Evolutionary conservation across 2,113 vertebrate species (phyloP).

Genomic region (Triplophysa dalaica): DNA sequence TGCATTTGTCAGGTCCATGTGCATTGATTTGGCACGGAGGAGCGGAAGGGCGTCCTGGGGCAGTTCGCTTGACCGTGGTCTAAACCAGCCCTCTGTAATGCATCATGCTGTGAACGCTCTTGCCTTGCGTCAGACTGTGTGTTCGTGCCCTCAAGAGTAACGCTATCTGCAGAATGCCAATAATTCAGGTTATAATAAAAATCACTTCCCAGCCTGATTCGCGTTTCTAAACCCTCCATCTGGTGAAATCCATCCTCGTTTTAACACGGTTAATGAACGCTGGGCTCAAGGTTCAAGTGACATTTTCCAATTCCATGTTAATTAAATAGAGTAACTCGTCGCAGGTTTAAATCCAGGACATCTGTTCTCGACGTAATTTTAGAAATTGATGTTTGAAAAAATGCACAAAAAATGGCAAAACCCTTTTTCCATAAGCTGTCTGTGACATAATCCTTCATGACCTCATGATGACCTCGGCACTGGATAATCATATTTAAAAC

Average conservation of each 20-base stretch:
- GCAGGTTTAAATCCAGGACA: conserved; percentile 27
- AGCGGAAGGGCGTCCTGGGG: background rate
- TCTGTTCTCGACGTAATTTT: conserved; percentile 25
- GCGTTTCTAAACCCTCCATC: conserved; percentile 49
- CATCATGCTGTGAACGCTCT: background rate
- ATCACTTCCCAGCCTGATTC: conserved; percentile 53
- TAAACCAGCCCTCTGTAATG: background rate
- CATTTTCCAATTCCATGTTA: conserved; percentile 49
- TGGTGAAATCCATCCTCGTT: conserved; percentile 42
- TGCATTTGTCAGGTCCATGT: background rate
- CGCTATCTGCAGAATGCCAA: conserved; percentile 57
- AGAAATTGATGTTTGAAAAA: background rate
- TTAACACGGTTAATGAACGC: conserved; percentile 45
- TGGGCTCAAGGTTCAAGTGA: conserved; percentile 37
- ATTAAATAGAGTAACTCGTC: conserved; percentile 43
- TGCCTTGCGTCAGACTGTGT: conserved; percentile 36
- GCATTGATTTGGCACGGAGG: background rate
- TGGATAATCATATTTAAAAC: background rate
- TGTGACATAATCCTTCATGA: conserved; percentile 25
- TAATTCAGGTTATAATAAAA: conserved; percentile 50
- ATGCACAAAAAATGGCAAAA: background rate
- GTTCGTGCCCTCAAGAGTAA: background rate
- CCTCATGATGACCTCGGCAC: conserved; percentile 16
- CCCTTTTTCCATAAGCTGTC: background rate
- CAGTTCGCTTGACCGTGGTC: conserved; percentile 2